A percentile compares a stretch with the other conserved stretches of the same genome.
Conservation (phyloP, 2,888 invertebrate genomes). For the Panopea generosa region DNA sequence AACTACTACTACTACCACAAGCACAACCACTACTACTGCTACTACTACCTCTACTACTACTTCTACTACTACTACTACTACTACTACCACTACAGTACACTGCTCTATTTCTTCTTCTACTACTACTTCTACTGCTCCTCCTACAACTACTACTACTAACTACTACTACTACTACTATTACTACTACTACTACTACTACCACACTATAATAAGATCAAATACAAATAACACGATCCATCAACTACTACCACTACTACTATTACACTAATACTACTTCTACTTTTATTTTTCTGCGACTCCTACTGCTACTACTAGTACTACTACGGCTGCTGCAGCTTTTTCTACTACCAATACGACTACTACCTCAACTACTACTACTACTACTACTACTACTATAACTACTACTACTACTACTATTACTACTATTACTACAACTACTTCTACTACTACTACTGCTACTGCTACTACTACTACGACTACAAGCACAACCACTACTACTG, state of each 20-base stretch:
- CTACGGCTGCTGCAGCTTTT: no score
- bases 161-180: conserved; percentile 17
- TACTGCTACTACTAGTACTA: no score
- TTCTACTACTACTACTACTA: background rate
- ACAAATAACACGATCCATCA: background rate
- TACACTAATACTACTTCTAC: no score
- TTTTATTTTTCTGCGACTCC: no score
- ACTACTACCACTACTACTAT: conserved; percentile 23
- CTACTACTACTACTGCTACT: conserved; percentile 4
- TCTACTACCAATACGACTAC: no score
- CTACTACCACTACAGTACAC: background rate
- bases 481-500: no score
- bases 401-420: conserved; percentile 8
- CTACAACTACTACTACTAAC: conserved; percentile 12
- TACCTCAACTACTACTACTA: no score
- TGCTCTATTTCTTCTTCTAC: background rate
- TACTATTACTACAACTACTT: conserved; percentile 10
- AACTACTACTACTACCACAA: background rate
- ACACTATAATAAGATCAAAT: no score
- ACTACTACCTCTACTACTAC: background rate
- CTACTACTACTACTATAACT: conserved; percentile 12
- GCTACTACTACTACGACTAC: no score
- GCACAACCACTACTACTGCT: no score
- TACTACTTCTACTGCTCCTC: conserved; percentile 1
- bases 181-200: conserved; percentile 8